Base-by-base conservation (phyloP, 2,888 invertebrate genomes). In the Meganola albula region DNA sequence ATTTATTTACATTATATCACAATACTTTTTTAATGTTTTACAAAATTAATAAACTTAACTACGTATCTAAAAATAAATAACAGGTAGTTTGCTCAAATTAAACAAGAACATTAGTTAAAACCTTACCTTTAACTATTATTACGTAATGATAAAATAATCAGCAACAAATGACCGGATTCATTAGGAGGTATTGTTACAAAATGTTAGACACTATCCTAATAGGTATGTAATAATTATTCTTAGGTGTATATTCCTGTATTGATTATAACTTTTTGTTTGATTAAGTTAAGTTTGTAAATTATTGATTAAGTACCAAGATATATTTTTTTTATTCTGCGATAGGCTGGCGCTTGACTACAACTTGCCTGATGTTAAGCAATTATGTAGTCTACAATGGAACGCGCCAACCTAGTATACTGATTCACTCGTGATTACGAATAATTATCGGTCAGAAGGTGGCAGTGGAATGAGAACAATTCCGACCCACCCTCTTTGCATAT, bases 21-120 rank as follows among this genome's bases (percentile, higher is more conserved):
- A 82, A 72, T 74, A 61, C 39, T 58, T 56, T 52, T 53, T 62
- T 49, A 53, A 20, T 48, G 53, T 40, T 35, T 42, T 51, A 51
- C 40, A 53, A 2, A 12, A 12, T 5, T 52, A n/a, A 58, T 55
- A 71, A 66, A 67, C 63, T 63, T 51, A 66, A 62, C 74, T 77
- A n/a, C n/a, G n/a, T n/a, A n/a, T n/a, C n/a, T 78, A 82, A 63
- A 80, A 83, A 58, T 78, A 83, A 76, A 71, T 77, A 83, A 82
- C 83, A 73, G 52, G 30, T 57, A 20, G 3, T 7, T 20, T 53
- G 40, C 40, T 55, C 51, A 57, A 63, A 58, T 46, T 54, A 56
- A 72, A 73, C 64, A 67, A 66, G 56, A 62, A 70, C 37, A 16
- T 37, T 36, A 33, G 47, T 39, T 40, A 44, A 37, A 37, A 44